A percentile compares a stretch with the other conserved stretches of the same genome.
phyloP scores from a whole-genome alignment of 2,888 invertebrate species.

The Loripinus fragilis region DNA sequence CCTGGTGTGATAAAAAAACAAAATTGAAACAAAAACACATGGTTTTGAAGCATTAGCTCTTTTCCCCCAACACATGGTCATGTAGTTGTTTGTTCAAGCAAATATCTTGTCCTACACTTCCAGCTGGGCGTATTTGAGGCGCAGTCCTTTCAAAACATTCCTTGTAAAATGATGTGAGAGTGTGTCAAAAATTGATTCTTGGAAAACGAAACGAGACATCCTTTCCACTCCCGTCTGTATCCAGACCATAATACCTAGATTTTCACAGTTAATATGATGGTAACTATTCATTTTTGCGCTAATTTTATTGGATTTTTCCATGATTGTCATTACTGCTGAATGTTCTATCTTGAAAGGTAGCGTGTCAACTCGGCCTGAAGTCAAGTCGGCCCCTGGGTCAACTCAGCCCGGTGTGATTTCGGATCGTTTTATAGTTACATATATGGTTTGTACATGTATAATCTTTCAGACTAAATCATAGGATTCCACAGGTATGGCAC shows the following conservation, averaged over 20 bases:
- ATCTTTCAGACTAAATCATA: no score
- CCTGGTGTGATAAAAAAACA: conserved; percentile 51
- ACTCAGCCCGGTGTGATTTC: no score
- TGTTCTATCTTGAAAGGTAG: no score
- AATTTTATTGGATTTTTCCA: not conserved
- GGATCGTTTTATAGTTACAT: no score
- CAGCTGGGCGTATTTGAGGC: not conserved
- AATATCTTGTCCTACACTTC: not conserved
- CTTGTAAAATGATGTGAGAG: not conserved
- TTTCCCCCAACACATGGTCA: not conserved
- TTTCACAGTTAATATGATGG: not conserved
- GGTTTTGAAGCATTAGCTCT: conserved; percentile 6
- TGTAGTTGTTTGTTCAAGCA: not conserved
- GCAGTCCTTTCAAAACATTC: not conserved
- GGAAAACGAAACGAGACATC: not conserved
- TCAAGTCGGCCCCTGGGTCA: no score
- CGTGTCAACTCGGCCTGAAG: no score
- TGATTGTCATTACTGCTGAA: no score
- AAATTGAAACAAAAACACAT: conserved; percentile 52
- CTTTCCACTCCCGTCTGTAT: not conserved
- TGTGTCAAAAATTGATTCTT: not conserved
- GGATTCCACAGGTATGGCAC: no score
- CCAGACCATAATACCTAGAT: not conserved
- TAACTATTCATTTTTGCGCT: no score
- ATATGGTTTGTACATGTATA: no score